A percentile compares a stretch with the other conserved stretches of the same genome.
Evolutionary conservation across 1,140 invertebrate species (phyloP).

Genomic region (Drosophila obscura): DNA sequence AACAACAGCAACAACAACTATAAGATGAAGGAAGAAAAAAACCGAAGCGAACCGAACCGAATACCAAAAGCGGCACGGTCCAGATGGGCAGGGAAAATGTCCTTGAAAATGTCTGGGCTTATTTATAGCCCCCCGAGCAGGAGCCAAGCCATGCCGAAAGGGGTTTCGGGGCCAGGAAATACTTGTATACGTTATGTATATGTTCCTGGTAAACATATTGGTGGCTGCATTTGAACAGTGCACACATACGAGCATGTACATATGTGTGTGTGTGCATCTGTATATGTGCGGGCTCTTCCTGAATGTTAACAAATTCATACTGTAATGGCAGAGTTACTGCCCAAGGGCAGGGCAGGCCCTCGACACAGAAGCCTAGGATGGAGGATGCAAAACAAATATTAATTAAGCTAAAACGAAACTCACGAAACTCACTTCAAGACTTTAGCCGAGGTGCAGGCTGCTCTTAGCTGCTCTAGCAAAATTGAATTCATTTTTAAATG

Average conservation of each 20-base stretch:
- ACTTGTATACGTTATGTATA: constrained; percentile 26
- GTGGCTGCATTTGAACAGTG: constrained; percentile 19
- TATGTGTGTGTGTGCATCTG: background rate
- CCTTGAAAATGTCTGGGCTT: constrained; percentile 76
- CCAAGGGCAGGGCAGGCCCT: constrained; percentile 10
- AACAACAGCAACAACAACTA: constrained; percentile 21
- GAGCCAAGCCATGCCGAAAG: constrained; percentile 48
- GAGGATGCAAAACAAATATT: constrained; percentile 41
- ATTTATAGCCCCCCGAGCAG: constrained; percentile 64
- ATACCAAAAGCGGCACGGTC: constrained; percentile 49
- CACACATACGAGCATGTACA: too few species aligned
- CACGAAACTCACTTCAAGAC: background rate
- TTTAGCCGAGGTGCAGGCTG: constrained; percentile 4
- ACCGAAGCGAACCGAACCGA: constrained; percentile 39
- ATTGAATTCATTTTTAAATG: constrained; percentile 42
- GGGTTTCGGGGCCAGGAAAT: constrained; percentile 34
- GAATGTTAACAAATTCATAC: constrained; percentile 77
- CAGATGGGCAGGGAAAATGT: constrained; percentile 72
- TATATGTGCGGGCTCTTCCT: constrained; percentile 43
- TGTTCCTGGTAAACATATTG: constrained; percentile 49
- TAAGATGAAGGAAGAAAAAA: constrained; percentile 10
- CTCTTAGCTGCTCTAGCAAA: constrained; percentile 60
- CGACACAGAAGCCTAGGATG: background rate
- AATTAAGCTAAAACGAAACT: constrained; percentile 61
- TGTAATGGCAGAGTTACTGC: constrained; percentile 23